Evolutionary conservation across 2,113 vertebrate genomes (phyloP).

Genomic region (Catagonus wagneri): DNA sequence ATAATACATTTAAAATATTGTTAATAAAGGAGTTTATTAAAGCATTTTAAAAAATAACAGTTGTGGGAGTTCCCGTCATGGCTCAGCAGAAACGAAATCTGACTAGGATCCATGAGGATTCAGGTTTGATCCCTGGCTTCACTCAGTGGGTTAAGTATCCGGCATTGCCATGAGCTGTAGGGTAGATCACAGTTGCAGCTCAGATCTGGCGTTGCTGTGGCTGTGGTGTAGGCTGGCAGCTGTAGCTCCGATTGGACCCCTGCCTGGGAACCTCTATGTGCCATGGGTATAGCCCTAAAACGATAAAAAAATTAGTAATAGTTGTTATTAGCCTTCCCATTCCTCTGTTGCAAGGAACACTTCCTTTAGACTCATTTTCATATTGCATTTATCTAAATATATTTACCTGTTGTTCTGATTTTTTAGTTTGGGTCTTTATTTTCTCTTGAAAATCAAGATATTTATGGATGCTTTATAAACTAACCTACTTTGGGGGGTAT

Average conservation of each 20-base stretch:
- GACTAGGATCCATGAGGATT: too few relatives aligned
- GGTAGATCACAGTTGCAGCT: too few relatives aligned
- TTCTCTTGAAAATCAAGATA: conserved; percentile 64
- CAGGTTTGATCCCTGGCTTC: too few relatives aligned
- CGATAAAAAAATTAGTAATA: not conserved
- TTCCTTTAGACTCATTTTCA: not conserved
- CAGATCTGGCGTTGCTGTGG: too few relatives aligned
- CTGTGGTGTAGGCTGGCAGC: too few relatives aligned
- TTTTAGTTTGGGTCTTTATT: conserved; percentile 41
- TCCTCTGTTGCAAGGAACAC: not conserved
- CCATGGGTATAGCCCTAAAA: too few relatives aligned
- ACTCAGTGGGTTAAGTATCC: too few relatives aligned
- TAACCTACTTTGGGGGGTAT: conserved; percentile 72
- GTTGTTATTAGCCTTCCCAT: not conserved
- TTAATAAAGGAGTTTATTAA: not conserved
- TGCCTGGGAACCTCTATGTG: too few relatives aligned
- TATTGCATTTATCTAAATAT: conserved; percentile 47
- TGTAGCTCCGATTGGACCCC: too few relatives aligned
- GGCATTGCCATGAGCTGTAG: too few relatives aligned
- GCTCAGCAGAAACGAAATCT: too few relatives aligned
- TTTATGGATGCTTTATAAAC: conserved; percentile 62
- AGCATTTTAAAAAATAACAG: not conserved
- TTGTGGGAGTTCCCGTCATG: too few relatives aligned
- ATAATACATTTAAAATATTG: not conserved
- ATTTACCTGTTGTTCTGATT: conserved; percentile 27